Evolutionary conservation across 1,140 invertebrate genomes (phyloP).

Genomic region (Drosophila sp.): DNA sequence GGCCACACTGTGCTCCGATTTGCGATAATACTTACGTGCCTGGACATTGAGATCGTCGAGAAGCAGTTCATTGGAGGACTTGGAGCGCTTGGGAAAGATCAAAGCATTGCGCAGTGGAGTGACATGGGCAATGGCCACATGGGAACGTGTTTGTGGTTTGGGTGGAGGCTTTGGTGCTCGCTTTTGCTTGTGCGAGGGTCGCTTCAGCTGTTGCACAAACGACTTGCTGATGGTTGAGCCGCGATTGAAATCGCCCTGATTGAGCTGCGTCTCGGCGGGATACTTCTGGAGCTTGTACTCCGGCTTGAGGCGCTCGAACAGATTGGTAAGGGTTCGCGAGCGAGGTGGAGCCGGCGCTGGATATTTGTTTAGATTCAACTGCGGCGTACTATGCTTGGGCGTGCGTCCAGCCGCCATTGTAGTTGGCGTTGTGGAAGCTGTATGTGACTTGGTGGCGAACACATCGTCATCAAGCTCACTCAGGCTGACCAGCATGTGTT

Average conservation of each 20-base stretch:
- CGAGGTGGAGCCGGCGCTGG: slow-evolving; percentile 60
- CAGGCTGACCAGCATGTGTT: slow-evolving; percentile 73
- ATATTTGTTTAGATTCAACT: slow-evolving; percentile 60
- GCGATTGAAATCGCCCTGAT: slow-evolving; percentile 67
- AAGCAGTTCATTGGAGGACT: slow-evolving; percentile 72
- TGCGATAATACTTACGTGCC: slow-evolving; percentile 74
- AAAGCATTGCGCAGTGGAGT: slow-evolving; percentile 68
- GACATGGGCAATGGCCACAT: slow-evolving; percentile 60
- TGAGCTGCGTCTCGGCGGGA: slow-evolving; percentile 58
- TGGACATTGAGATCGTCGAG: slow-evolving; percentile 71
- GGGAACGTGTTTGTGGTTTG: slow-evolving; percentile 62
- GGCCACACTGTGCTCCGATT: slow-evolving; percentile 62
- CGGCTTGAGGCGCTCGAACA: slow-evolving; percentile 72
- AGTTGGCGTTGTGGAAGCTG: slow-evolving; percentile 60
- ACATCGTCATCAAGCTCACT: slow-evolving; percentile 76
- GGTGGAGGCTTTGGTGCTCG: slow-evolving; percentile 63
- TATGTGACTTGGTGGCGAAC: slow-evolving; percentile 58
- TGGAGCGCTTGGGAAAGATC: slow-evolving; percentile 72
- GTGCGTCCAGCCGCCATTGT: slow-evolving; percentile 49
- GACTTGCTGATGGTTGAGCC: slow-evolving; percentile 81
- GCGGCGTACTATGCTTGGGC: slow-evolving; percentile 61
- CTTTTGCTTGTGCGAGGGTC: slow-evolving; percentile 66
- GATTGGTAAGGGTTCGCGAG: slow-evolving; percentile 67
- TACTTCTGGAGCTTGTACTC: slow-evolving; percentile 70
- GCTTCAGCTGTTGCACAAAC: slow-evolving; percentile 73